Conservation (phyloP, 2,797 vertebrate genomes). For the Xyrichtys novacula region DNA sequence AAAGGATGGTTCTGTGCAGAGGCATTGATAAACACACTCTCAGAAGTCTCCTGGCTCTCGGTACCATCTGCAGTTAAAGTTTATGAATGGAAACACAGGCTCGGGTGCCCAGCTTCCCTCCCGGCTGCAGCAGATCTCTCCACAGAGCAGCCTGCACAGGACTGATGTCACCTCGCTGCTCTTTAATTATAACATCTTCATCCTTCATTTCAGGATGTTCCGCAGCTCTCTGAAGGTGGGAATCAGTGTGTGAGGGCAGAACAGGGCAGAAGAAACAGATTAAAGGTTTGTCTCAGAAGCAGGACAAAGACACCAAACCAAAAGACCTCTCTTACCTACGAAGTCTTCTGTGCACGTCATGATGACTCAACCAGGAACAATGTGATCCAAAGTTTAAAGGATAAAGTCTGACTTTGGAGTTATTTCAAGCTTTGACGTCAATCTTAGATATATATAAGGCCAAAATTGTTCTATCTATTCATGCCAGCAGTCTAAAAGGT, state of each 20-base stretch:
- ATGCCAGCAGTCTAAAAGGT: too few relatives aligned
- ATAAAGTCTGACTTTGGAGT: too few relatives aligned
- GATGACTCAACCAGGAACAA: neutral
- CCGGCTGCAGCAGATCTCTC: constrained; percentile 50
- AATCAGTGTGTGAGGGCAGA: neutral
- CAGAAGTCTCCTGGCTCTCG: constrained; percentile 19
- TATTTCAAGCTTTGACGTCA: too few relatives aligned
- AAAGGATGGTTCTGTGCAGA: constrained; percentile 3
- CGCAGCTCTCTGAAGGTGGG: neutral
- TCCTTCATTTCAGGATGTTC: constrained; percentile 19
- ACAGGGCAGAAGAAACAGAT: neutral
- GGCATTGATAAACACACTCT: constrained; percentile 30
- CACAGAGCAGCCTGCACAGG: constrained; percentile 24
- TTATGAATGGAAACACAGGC: constrained; percentile 74
- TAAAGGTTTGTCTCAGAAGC: neutral
- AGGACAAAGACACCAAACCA: neutral
- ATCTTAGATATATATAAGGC: too few relatives aligned
- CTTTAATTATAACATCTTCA: constrained; percentile 49
- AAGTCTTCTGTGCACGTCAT: neutral
- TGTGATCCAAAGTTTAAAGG: neutral
- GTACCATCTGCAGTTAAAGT: constrained; percentile 39
- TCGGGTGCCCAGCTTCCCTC: constrained; percentile 37
- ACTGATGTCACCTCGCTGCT: constrained; percentile 39
- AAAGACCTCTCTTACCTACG: too few relatives aligned
- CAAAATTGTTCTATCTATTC: too few relatives aligned